Base-by-base conservation (phyloP, 2,888 invertebrate species). In the Adela reaumurella region DNA sequence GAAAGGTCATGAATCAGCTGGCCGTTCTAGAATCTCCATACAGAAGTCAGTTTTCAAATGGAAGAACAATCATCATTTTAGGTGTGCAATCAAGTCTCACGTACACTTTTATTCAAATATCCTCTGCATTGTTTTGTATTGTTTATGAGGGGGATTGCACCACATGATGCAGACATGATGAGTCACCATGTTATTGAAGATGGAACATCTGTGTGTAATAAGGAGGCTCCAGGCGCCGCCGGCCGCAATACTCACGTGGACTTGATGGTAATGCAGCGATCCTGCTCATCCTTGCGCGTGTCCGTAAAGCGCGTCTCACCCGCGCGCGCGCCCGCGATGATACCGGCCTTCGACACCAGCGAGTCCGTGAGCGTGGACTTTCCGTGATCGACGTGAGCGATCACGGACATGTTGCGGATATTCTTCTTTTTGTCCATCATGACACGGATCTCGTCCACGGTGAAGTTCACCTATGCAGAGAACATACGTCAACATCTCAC, bases 401-500 rank as follows among this genome's bases (percentile, higher is more conserved):
- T 99, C 81, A 99, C 99, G 70, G 98, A 99, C 98, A 99, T 99
- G 84, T 99, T 99, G 74, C 99, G 90, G 84, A 99, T 99, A 77
- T 99, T 99, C 84, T 85, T 86, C 86, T 98, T 98, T 81, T 94
- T 94, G 93, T 99, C 98, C 99, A 99, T 99, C 90, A 99, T 94
- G 74, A 68, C 83, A 83, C 99, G 94, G 86, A 99, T 98, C 85
- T 99, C 97, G 85, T 98, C 98, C 83, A 99, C 94, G 59, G 98
- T 99, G 82, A 99, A 99, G 89, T 99, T 99, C 89, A 99, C 99
- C 99, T 98, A 74, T 57, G 60, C 63, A 74, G 67, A 68, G 61
- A 67, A 67, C 65, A 67, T 59, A 62, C 52, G 57, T 71, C 60
- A 71, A 62, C 65, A 68, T 68, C 54, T 17, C 28, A 18, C 46